A percentile compares a stretch with the other conserved stretches of the same genome.
Evolutionary conservation across 2,888 invertebrate genomes (phyloP).

Genomic region (Drosophila emarginata): DNA sequence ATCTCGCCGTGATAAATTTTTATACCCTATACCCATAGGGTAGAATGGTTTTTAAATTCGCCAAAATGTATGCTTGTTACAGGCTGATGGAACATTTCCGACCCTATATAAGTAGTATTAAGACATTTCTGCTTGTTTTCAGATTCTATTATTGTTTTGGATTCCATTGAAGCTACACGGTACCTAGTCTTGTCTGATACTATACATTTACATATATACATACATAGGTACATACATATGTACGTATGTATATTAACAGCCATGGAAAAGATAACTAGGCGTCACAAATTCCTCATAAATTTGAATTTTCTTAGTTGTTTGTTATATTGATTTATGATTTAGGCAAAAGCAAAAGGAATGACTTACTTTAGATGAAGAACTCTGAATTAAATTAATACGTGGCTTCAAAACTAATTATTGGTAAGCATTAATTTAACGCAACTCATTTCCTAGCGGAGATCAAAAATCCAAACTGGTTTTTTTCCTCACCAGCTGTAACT

Average conservation of each 20-base stretch:
- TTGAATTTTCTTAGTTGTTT: no score
- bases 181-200: no score
- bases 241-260: neutral
- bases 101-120: no score
- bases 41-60: no score
- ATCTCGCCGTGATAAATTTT: neutral
- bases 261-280: no score
- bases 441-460: conserved; percentile 3
- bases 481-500: conserved; percentile 60
- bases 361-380: neutral
- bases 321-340: neutral
- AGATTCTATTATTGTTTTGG: no score
- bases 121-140: no score
- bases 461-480: conserved; percentile 59
- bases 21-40: no score
- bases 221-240: neutral
- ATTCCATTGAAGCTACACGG: no score
- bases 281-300: no score
- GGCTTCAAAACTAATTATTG: neutral
- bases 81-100: no score
- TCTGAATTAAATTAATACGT: neutral
- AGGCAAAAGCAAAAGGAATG: neutral
- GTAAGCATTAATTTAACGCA: conserved; percentile 14
- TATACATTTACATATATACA: no score
- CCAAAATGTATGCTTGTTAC: neutral